Percentiles rank a stretch among this genome's conserved stretches.
Evolutionary conservation across 2,113 vertebrate species (phyloP).

Genomic region (Istiophorus platypterus): DNA sequence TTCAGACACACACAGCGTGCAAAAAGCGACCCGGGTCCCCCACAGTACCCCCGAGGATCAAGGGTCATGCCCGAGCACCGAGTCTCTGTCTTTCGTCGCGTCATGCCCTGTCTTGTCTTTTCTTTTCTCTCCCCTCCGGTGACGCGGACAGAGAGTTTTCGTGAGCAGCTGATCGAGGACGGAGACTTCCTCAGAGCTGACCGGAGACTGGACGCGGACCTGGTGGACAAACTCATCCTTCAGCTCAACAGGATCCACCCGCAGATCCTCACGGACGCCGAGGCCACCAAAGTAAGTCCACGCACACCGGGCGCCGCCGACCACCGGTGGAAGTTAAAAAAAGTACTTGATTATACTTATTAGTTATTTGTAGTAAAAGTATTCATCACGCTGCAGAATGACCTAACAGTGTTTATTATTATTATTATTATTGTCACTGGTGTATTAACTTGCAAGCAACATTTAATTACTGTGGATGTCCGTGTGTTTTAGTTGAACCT

Average conservation of each 20-base stretch:
- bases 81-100: no score
- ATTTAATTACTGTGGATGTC: not conserved
- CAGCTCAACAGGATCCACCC: slow-evolving; percentile 98
- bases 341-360: not conserved
- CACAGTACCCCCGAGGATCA: not conserved
- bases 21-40: no score
- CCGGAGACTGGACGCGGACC: slow-evolving; percentile 88
- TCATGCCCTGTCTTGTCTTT: no score
- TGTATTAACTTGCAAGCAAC: not conserved
- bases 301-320: not conserved
- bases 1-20: no score
- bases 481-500: not conserved
- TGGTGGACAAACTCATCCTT: slow-evolving; percentile 93
- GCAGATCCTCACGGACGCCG: slow-evolving; percentile 94
- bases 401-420: no score
- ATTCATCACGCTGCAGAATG: not conserved
- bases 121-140: not conserved
- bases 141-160: slow-evolving; percentile 80
- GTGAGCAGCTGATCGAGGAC: slow-evolving; percentile 91
- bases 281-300: slow-evolving; percentile 90
- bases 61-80: no score
- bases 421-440: not conserved
- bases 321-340: no score
- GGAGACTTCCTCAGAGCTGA: slow-evolving; percentile 87
- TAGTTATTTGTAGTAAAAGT: not conserved